Base-by-base conservation (phyloP, 2,797 vertebrate genomes). In the Neopelma chrysocephalum region DNA sequence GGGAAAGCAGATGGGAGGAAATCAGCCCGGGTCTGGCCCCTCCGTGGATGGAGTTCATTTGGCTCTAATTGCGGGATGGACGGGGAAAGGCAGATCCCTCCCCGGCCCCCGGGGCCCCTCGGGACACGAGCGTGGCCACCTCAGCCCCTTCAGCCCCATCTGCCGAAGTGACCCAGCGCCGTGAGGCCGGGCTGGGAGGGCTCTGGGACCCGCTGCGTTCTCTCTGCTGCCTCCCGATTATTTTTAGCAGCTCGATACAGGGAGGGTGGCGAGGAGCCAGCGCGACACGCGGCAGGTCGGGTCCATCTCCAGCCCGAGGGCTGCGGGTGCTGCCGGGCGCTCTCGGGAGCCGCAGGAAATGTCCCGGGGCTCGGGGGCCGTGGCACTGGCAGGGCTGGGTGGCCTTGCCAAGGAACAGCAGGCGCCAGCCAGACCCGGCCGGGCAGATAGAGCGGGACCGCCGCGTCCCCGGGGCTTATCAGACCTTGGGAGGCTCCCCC, bases 241-340 rank as follows among this genome's bases (percentile, higher is more conserved):
- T 81, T 90, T 93, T 93, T 71, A 89, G 72, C 69, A 13, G 48
- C 81, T 54, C 3, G 2, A 29, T 48, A 12, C 4, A 0, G 65
- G 65, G n/a, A 66, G 77, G 23, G 40, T 19, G 84, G 65, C 36
- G 6, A 72, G 53, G 4, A 47, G 87, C 61, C 92, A 70, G 18
- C 21, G 56, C 0, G 12, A 36, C 53, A 8, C 3, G 12, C 0
- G 12, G 57, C 0, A 56, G 69, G n/a, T 12, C 6, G 6, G 40
- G 27, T 60, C 77, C 0, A 0, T 34, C 27, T 66, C 36, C 77
- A 66, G 47, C 42, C 89, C 2, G 0, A 15, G 80, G 42, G 73
- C 65, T 42, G 57, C 34, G 14, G 66, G 31, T 4, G 45, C 66
- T 60, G 70, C 82, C 0, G 0, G 3, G 54, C 80, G 5, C 83